These are phyloP conservation scores for Congeria kusceri DNA, from an alignment of 2,888 invertebrate genomes.

Conservation along the genomic window DNA sequence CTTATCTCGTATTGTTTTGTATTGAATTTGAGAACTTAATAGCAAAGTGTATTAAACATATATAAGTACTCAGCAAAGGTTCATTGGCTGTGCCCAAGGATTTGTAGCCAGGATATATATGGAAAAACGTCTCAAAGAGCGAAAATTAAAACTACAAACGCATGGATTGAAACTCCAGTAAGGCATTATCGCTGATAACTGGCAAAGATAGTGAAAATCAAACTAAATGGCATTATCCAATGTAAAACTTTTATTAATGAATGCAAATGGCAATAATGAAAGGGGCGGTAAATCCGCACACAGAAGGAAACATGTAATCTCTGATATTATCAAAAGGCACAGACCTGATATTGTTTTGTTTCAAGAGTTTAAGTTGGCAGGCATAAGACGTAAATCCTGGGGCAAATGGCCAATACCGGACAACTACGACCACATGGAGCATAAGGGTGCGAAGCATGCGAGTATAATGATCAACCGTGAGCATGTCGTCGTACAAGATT, in stretches of 20 bases:
- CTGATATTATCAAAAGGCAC: slow-evolving; percentile 22
- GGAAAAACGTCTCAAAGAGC: no score
- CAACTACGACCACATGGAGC: slow-evolving; percentile 34
- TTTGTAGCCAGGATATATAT: no score
- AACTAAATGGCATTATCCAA: no score
- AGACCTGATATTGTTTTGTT: slow-evolving; percentile 43
- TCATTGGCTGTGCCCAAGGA: no score
- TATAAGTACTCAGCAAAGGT: no score
- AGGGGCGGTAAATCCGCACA: slow-evolving; percentile 16
- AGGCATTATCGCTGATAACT: no score
- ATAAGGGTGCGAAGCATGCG: slow-evolving; percentile 31
- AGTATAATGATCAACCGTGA: slow-evolving; percentile 40
- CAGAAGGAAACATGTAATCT: slow-evolving; percentile 41
- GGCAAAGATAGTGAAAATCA: no score
- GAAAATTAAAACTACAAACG: no score
- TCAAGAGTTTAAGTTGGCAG: slow-evolving; percentile 47
- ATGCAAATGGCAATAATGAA: slow-evolving; percentile 33
- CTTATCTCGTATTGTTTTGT: no score
- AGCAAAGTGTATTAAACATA: no score
- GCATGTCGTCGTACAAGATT: slow-evolving; percentile 22
- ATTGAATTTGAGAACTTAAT: no score
- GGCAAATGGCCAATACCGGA: slow-evolving; percentile 37
- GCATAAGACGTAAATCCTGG: slow-evolving; percentile 46
- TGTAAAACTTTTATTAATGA: slow-evolving; percentile 43
- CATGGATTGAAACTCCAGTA: no score